Base-by-base conservation (phyloP, 2,888 invertebrate species). In the Ectobius pallidus region DNA sequence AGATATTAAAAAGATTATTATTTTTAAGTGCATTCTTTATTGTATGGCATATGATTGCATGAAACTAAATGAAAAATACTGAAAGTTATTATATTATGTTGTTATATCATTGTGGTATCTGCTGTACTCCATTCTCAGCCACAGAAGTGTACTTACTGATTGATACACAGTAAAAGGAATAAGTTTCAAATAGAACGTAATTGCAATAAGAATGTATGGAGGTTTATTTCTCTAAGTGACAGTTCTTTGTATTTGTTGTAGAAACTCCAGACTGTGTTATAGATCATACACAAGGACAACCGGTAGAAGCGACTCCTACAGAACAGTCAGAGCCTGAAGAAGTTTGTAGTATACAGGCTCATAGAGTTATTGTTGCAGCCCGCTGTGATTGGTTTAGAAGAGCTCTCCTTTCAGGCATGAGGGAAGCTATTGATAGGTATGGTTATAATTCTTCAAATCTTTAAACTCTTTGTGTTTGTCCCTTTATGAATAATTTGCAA, bases 381-480 rank as follows among this genome's bases (percentile, higher is more conserved):
- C 83, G 89, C 69, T 91, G 90, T 81, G 89, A 90, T 80, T 91
- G 90, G 90, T 90, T 91, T 79, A 84, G 89, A 63, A 83, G 90
- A 77, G 91, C 91, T 1, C 81, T 91, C 18, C 84, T 89, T 58
- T 90, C 90, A 65, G 91, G 91, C 67, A 91, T 91, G 91, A 85
- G 88, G 78, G 91, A 91, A 82, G 87, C 89, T 27, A 90, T 91
- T 76, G 88, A 89, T 79, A 88, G 87, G 89, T 89, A 80, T n/a
- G n/a, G n/a, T n/a, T n/a, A n/a, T n/a, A n/a, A n/a, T n/a, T n/a
- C n/a, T n/a, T n/a, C n/a, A 78, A 80, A 77, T 76, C 69, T 42
- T 42, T n/a, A n/a, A n/a, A n/a, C n/a, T n/a, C n/a, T n/a, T n/a
- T n/a, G n/a, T n/a, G n/a, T n/a, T n/a, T n/a, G n/a, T n/a, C n/a